Percentiles rank a stretch among this genome's conserved stretches.
Evolutionary conservation across 2,797 vertebrate genomes (phyloP).

Genomic region (Danio choprae): DNA sequence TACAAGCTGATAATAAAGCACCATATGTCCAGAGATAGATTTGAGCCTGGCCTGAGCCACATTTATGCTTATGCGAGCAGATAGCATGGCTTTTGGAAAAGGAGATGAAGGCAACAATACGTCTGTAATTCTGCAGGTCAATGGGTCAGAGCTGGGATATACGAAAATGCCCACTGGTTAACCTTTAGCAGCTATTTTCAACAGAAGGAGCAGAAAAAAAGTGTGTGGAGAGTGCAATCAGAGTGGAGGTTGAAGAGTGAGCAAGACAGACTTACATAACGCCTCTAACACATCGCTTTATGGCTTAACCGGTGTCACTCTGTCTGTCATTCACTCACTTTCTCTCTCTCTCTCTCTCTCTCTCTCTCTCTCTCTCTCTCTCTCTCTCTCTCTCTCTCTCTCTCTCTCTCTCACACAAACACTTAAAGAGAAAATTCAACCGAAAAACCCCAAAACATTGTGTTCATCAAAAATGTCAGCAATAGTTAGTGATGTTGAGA

Average conservation of each 20-base stretch:
- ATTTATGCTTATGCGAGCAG: background rate
- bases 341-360: background rate
- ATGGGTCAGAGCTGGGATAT: constrained; percentile 22
- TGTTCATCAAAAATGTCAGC: background rate
- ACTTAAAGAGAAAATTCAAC: background rate
- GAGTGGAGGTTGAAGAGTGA: constrained; percentile 38
- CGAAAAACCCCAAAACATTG: background rate
- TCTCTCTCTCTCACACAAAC: background rate
- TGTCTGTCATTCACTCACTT: background rate
- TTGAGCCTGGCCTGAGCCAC: constrained; percentile 1
- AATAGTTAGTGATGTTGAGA: too few species aligned
- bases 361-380: background rate
- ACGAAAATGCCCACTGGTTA: constrained; percentile 37
- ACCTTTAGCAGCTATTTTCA: constrained; percentile 53
- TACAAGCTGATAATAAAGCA: constrained; percentile 39
- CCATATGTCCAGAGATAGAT: constrained; percentile 31
- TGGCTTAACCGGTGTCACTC: background rate
- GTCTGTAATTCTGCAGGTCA: background rate
- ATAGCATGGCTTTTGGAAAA: background rate
- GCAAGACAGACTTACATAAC: constrained; percentile 43
- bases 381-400: background rate
- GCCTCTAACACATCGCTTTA: constrained; percentile 16
- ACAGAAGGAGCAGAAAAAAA: constrained; percentile 1
- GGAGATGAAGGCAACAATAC: background rate
- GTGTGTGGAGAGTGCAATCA: constrained; percentile 5